Evolutionary conservation across 2,113 vertebrate genomes (phyloP).

Genomic region (Spizaetus ornatus): DNA sequence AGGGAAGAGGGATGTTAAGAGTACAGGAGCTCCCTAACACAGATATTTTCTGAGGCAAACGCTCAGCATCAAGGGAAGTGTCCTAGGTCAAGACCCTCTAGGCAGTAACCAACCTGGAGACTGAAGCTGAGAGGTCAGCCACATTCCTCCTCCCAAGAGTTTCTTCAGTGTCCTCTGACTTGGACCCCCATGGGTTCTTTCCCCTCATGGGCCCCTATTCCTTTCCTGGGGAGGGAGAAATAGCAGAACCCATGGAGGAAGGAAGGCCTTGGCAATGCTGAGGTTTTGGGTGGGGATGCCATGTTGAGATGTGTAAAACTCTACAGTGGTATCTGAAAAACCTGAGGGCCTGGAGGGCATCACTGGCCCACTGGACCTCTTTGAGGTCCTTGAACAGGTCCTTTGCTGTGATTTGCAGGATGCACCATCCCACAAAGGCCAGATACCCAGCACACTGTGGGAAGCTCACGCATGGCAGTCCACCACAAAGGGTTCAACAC

Average conservation of each 20-base stretch:
- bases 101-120: background rate
- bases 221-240: background rate
- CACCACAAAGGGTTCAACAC: background rate
- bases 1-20: background rate
- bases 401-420: background rate
- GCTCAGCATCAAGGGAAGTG: background rate
- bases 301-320: background rate
- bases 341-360: background rate
- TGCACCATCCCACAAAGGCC: background rate
- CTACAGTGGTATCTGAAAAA: background rate
- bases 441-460: background rate
- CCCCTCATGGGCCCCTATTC: background rate
- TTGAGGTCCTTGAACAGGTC: background rate
- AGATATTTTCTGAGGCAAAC: background rate
- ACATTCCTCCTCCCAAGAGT: background rate
- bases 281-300: background rate
- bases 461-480: background rate
- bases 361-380: background rate
- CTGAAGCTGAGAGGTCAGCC: background rate
- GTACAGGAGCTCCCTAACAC: background rate
- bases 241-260: background rate
- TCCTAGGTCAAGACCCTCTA: background rate
- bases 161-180: background rate
- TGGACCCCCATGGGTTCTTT: background rate
- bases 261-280: background rate